A percentile compares a stretch with the other conserved stretches of the same genome.
These are phyloP conservation scores for Apus apus DNA, from an alignment of 2,113 vertebrate species.

Conservation along the genomic window DNA sequence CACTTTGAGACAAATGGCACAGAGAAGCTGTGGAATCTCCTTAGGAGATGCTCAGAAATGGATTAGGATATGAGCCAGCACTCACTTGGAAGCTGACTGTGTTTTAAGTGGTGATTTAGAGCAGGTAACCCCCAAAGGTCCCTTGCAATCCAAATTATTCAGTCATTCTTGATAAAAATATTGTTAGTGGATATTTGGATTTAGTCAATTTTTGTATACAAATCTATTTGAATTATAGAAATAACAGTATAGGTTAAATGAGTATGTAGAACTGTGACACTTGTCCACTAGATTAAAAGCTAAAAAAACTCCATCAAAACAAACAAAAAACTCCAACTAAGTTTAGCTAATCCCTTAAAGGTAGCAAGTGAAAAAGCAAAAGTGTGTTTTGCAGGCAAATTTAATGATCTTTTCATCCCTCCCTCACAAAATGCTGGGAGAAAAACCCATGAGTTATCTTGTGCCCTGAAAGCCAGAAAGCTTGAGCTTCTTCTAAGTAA, in stretches of 20 bases:
- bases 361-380: background rate
- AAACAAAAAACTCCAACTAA: background rate
- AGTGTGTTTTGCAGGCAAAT: background rate
- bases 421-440: background rate
- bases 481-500: background rate
- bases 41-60: background rate
- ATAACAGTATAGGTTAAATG: background rate
- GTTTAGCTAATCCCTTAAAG: background rate
- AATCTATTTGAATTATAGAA: background rate
- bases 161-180: background rate
- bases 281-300: background rate
- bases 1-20: background rate
- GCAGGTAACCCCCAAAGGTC: background rate
- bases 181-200: background rate
- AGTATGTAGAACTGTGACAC: background rate
- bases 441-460: background rate
- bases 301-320: background rate
- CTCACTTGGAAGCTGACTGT: background rate
- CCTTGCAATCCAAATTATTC: background rate
- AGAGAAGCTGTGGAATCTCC: background rate
- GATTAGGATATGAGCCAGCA: background rate
- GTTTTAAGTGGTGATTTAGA: background rate
- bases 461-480: background rate
- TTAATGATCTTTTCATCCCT: background rate
- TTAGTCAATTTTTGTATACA: background rate